These are phyloP conservation scores for Periophthalmodon schlosseri DNA, from an alignment of 2,113 vertebrate genomes.

Conservation along the genomic window DNA sequence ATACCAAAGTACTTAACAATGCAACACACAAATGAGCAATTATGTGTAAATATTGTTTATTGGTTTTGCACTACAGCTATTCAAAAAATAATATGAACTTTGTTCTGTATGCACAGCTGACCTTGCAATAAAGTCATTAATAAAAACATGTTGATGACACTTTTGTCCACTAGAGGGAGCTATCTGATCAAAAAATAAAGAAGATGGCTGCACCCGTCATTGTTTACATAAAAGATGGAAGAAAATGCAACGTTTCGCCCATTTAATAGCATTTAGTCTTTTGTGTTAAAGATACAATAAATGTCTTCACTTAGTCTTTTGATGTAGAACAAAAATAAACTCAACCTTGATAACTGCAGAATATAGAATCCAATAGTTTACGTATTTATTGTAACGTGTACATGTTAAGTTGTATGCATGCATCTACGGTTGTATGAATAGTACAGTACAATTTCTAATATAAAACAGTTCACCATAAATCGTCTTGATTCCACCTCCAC, in stretches of 20 bases:
- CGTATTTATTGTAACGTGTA: background rate
- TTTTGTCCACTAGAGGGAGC: conserved; percentile 64
- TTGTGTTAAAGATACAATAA: background rate
- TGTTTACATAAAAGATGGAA: background rate
- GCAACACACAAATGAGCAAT: background rate
- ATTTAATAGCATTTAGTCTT: background rate
- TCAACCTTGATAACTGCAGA: too few relatives aligned
- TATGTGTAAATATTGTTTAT: background rate
- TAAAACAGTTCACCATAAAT: background rate
- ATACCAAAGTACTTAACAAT: conserved; percentile 20
- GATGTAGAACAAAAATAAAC: background rate
- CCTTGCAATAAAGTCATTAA: conserved; percentile 42
- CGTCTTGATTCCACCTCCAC: background rate
- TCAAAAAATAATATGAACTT: conserved; percentile 24
- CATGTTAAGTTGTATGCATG: background rate
- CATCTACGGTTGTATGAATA: too few relatives aligned
- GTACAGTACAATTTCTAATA: background rate
- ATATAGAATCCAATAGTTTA: too few relatives aligned
- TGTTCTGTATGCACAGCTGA: conserved; percentile 2
- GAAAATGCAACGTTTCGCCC: background rate
- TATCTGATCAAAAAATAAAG: conserved; percentile 1
- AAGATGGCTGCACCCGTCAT: background rate
- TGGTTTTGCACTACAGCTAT: conserved; percentile 13
- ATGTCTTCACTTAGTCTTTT: too few relatives aligned
- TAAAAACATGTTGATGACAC: background rate